A percentile compares a stretch with the other conserved stretches of the same genome.
These are phyloP conservation scores for Centropus unirufus DNA, from an alignment of 2,113 vertebrate species.

Conservation along the genomic window DNA sequence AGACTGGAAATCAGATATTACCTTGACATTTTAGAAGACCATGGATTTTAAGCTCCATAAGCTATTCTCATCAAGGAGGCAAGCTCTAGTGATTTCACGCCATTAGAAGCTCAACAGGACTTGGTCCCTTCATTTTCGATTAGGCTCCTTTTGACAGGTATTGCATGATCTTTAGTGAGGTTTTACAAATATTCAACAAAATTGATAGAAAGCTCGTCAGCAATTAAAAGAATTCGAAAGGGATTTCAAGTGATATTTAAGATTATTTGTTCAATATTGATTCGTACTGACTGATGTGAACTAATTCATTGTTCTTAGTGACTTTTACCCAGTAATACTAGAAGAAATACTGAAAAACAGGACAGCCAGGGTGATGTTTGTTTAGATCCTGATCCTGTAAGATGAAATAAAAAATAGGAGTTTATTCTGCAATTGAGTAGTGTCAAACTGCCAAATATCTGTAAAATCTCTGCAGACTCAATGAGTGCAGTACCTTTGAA, in stretches of 20 bases:
- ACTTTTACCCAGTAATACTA: neutral
- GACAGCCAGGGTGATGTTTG: neutral
- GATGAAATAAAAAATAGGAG: neutral
- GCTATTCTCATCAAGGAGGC: neutral
- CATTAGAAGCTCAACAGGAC: neutral
- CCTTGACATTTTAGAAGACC: neutral
- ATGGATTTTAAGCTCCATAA: neutral
- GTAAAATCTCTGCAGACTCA: neutral
- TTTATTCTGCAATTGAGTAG: neutral
- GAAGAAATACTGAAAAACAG: neutral
- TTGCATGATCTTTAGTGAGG: neutral
- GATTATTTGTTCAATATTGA: neutral
- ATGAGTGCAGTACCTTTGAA: neutral
- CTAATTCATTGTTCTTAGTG: neutral
- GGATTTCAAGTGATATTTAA: neutral
- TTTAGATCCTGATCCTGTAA: neutral
- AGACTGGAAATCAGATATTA: neutral
- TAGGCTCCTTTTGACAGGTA: neutral
- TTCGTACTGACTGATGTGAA: neutral
- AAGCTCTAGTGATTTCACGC: neutral
- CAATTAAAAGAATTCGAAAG: neutral
- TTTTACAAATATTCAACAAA: neutral
- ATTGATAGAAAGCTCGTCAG: neutral
- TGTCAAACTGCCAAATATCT: neutral
- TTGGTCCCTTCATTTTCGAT: neutral